Conservation (phyloP, 2,797 vertebrate species). For the Uromys caudimaculatus region DNA sequence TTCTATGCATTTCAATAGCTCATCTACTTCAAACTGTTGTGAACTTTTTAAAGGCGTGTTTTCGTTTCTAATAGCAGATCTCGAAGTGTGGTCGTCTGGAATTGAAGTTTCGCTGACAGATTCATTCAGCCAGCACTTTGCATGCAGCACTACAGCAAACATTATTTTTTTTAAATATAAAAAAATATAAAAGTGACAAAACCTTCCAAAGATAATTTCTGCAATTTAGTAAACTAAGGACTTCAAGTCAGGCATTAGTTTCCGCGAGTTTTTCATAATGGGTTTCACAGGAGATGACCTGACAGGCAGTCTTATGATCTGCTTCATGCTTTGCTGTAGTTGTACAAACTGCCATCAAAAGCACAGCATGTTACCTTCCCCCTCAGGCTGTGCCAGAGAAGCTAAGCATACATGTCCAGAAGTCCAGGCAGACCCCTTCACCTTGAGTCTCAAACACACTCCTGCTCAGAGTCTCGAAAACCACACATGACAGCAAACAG, state of each 20-base stretch:
- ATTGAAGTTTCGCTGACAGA: conserved; percentile 88
- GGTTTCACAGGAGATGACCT: conserved; percentile 94
- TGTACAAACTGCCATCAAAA: conserved; percentile 83
- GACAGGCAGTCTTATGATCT: conserved; percentile 93
- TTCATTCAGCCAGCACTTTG: conserved; percentile 86
- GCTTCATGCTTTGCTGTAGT: conserved; percentile 80
- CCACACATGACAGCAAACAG: conserved; percentile 87
- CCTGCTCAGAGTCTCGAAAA: conserved; percentile 62
- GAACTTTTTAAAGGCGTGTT: conserved; percentile 87
- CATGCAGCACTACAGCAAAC: conserved; percentile 83
- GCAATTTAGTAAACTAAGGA: conserved; percentile 86
- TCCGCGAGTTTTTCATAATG: conserved; percentile 88
- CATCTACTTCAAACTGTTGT: conserved; percentile 86
- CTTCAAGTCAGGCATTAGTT: conserved; percentile 84
- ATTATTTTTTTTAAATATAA: conserved; percentile 73
- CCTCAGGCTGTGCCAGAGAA: conserved; percentile 86
- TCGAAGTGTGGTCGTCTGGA: conserved; percentile 83
- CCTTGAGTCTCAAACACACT: conserved; percentile 88
- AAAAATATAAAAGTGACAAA: conserved; percentile 81
- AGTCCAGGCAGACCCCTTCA: conserved; percentile 92
- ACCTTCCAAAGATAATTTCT: conserved; percentile 86
- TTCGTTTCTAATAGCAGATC: conserved; percentile 86
- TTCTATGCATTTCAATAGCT: conserved; percentile 86
- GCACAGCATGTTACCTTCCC: conserved; percentile 64
- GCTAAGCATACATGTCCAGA: conserved; percentile 90